Evolutionary conservation across 1,140 invertebrate species (phyloP), one percentile per base, ranked within the genome.

Genomic region (Caenorhabditis tropicalis): DNA sequence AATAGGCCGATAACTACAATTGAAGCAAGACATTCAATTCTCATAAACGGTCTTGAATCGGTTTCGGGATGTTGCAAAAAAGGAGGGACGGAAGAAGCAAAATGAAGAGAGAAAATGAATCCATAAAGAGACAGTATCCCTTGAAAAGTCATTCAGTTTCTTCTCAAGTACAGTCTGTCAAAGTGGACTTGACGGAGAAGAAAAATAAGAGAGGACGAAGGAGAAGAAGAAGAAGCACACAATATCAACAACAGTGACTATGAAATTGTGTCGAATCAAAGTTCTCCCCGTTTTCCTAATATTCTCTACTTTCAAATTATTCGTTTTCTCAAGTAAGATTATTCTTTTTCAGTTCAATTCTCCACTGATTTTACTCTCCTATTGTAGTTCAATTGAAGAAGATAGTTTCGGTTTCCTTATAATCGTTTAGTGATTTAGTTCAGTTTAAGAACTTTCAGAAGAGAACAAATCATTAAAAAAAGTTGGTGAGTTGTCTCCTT

Each of bases 101-200:
- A 65, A 36, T 12, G 36, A 43, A n/a, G 21, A 74, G 36, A 74
- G 15, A 31, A 43, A 74, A 56, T 24, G 36, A 74, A 74, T 43
- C 65, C 21, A 74, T 24, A 74, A 19, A 65, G 15, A 9, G 29
- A 65, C 58, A 36, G 81, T 46, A 82, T 82, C 82, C 43, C 58
- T 60, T 82, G 21, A 60, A 58, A 65, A 82, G 82, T 82, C 82
- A 43, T 82, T 82, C 82, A 70, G 33, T 82, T 19, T 43, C 81
- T 43, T 82, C 51, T 82, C 43, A 53, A 70, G 56, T 65, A 46
- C 56, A 70, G 81, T 56, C 81, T 56, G 81, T 36, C 58, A 74
- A 82, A 82, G 82, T 74, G 65, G 65, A 43, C 65, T 74, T 74
- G 65, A 74, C 65, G 65, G 36, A 29, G 65, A n/a, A 21, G 24